A percentile compares a stretch with the other conserved stretches of the same genome.
These are phyloP conservation scores for Heliopora coerulea DNA, from an alignment of 92 coral and sea anemone genomes.

Conservation along the genomic window DNA sequence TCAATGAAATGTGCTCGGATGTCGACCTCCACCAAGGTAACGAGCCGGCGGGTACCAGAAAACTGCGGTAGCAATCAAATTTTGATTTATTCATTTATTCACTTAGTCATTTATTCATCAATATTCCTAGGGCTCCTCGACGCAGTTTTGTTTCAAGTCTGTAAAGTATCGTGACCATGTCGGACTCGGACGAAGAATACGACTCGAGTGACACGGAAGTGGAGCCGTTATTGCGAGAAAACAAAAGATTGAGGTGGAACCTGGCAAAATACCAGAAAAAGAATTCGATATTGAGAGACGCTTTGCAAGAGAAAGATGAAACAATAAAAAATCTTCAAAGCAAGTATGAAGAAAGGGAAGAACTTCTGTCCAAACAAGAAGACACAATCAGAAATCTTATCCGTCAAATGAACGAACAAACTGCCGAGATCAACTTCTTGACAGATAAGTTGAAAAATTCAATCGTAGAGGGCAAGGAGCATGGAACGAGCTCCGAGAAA, in stretches of 20 bases:
- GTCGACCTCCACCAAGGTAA: conserved; percentile 17
- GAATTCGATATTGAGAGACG: conserved; percentile 26
- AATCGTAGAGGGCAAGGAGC: neutral
- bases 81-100: neutral
- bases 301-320: conserved; percentile 52
- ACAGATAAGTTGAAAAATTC: conserved; percentile 8
- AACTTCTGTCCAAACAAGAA: conserved; percentile 22
- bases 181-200: conserved; percentile 26
- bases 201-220: conserved; percentile 26
- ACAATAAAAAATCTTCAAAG: conserved; percentile 52
- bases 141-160: neutral
- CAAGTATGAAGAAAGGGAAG: conserved; percentile 17
- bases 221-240: conserved; percentile 30
- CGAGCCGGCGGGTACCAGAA: neutral
- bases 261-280: conserved; percentile 35
- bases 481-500: neutral
- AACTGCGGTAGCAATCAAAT: neutral
- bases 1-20: neutral
- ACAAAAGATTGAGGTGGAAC: conserved; percentile 27
- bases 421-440: conserved; percentile 14
- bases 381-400: conserved; percentile 33
- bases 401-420: conserved; percentile 39
- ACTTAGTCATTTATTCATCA: neutral
- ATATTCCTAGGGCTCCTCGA: too few relatives aligned
- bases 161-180: neutral